These are phyloP conservation scores for Gallinago stenura DNA, from an alignment of 2,797 vertebrate genomes.

Conservation along the genomic window DNA sequence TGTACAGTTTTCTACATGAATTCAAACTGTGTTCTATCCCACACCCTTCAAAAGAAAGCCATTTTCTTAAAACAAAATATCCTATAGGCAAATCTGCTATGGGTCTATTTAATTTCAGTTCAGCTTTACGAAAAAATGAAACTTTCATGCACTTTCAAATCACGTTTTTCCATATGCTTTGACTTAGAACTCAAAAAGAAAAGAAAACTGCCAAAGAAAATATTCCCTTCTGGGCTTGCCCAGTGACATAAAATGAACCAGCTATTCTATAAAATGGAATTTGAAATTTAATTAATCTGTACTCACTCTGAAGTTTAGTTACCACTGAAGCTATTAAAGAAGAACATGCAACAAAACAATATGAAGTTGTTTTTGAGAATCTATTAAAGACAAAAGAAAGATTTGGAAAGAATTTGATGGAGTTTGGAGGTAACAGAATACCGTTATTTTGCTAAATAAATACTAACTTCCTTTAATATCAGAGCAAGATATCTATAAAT, in stretches of 20 bases:
- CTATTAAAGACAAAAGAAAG: neutral
- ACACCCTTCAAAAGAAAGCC: neutral
- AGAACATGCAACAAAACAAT: neutral
- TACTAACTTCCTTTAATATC: neutral
- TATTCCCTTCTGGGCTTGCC: neutral
- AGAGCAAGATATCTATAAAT: neutral
- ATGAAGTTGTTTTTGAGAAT: neutral
- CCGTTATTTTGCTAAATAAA: neutral
- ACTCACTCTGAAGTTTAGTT: neutral
- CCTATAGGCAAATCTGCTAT: neutral
- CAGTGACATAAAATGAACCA: neutral
- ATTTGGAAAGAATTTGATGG: neutral
- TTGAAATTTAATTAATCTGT: neutral
- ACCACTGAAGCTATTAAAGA: neutral
- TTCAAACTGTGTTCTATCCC: neutral
- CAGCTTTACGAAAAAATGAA: neutral
- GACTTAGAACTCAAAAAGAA: neutral
- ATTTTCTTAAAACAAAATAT: neutral
- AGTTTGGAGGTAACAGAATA: neutral
- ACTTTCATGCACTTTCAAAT: neutral
- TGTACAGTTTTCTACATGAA: neutral
- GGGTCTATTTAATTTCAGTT: neutral
- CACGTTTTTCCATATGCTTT: neutral
- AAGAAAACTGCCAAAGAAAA: neutral
- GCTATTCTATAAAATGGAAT: neutral